Evolutionary conservation across 1,140 invertebrate genomes (phyloP), one percentile per base, ranked within the genome.

Genomic region (Zaprionus ghesquierei): DNA sequence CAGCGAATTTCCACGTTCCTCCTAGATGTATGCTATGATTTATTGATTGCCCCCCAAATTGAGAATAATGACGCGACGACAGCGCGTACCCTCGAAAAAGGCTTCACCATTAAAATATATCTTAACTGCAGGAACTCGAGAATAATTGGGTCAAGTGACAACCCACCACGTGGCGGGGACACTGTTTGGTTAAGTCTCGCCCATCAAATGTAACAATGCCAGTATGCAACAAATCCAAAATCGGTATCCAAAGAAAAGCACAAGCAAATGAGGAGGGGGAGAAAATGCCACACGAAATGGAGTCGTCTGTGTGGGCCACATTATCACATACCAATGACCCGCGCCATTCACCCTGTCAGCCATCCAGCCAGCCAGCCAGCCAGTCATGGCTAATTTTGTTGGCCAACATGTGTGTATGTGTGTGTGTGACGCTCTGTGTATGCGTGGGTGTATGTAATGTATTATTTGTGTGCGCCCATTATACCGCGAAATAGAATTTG

Each of bases 141-240:
- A 38, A 54, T 77, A 85, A 77, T 89, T 84, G 68, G 84, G 84
- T 89, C 84, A 87, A 89, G 73, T 89, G 74, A 54, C 62, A 66
- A 61, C 62, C 61, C 61, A 50, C 65, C 63, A 54, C 72, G 20
- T 10, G 53, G 31, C 15, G 31, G 20, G 22, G 5, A 15, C 20
- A 35, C 18, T 44, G 44, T 58, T 59, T 44, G 54, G 54, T 41
- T 41, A 53, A 27, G 44, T 51, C 31, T n/a, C 56, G 3, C 23
- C 41, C 35, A 58, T 38, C 31, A 46, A 62, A 31, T n/a, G 18
- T 35, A 49, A 63, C 29, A 58, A 58, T 58, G n/a, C n/a, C n/a
- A 59, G 59, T 75, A 70, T 69, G 64, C 51, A 78, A 87, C 64
- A 68, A 68, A 69, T 69, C 63, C 33, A 25, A 61, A 33, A 35